Conservation (phyloP, 2,797 vertebrate genomes). For the Cuculus canorus region DNA sequence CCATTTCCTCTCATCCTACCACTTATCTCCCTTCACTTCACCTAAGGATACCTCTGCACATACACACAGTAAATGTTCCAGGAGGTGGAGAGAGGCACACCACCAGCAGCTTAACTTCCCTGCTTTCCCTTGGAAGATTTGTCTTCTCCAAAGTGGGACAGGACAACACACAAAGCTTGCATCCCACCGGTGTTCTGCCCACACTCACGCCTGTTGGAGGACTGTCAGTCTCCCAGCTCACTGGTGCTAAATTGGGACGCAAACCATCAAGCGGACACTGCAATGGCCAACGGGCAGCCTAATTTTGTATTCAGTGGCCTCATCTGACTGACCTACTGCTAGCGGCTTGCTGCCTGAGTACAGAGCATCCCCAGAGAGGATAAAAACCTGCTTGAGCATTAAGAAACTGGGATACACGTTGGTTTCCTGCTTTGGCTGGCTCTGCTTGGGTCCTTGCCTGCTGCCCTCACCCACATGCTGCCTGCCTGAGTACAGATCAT, state of each 20-base stretch:
- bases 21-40: neutral
- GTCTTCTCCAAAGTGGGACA: neutral
- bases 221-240: neutral
- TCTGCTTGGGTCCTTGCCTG: too few relatives aligned
- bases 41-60: neutral
- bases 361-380: too few relatives aligned
- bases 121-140: neutral
- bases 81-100: neutral
- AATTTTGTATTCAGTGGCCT: neutral
- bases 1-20: too few relatives aligned
- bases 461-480: too few relatives aligned
- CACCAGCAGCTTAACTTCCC: neutral
- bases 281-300: fast-evolving
- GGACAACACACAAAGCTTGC: fast-evolving
- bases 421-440: too few relatives aligned
- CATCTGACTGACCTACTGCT: neutral
- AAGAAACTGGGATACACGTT: too few relatives aligned
- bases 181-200: neutral
- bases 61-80: neutral
- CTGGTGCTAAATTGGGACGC: neutral
- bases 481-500: too few relatives aligned
- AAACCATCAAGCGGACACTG: fast-evolving
- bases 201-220: fast-evolving
- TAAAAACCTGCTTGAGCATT: too few relatives aligned
- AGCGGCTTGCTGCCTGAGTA: neutral